Conservation (phyloP, 2,113 vertebrate genomes). For the Scomber scombrus region DNA sequence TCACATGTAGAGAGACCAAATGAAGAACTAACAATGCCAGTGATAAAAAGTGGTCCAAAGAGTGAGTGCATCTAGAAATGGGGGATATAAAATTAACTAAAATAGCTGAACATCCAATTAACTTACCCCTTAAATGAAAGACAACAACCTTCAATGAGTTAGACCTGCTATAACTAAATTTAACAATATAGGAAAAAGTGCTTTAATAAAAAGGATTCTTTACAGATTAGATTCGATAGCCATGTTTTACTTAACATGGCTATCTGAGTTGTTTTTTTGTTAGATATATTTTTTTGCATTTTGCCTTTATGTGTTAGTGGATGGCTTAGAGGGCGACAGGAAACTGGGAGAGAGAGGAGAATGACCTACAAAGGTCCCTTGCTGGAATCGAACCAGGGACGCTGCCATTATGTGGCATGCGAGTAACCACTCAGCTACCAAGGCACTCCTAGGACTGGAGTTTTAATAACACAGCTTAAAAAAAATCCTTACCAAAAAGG, state of each 20-base stretch:
- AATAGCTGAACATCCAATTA: neutral
- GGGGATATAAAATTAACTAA: neutral
- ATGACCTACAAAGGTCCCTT: too few relatives aligned
- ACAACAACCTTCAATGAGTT: neutral
- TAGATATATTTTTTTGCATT: too few relatives aligned
- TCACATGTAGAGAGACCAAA: conserved; percentile 2
- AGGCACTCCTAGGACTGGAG: conserved; percentile 15
- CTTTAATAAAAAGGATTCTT: neutral
- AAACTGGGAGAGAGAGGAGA: too few relatives aligned
- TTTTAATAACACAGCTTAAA: conserved; percentile 6
- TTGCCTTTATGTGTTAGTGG: too few relatives aligned
- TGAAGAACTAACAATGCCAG: neutral
- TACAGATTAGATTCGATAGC: neutral
- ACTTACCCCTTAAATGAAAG: neutral
- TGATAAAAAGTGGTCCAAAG: conserved; percentile 41
- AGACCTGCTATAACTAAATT: neutral
- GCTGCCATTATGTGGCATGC: too few relatives aligned
- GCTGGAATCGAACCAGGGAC: too few relatives aligned
- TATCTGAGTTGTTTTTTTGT: too few relatives aligned
- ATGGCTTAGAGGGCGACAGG: too few relatives aligned
- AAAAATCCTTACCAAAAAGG: neutral
- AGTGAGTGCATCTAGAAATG: conserved; percentile 4
- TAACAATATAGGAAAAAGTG: neutral
- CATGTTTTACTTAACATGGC: neutral
- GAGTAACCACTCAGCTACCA: too few relatives aligned